Evolutionary conservation across 2,888 invertebrate species (phyloP).

Genomic region (Drosophila dives): DNA sequence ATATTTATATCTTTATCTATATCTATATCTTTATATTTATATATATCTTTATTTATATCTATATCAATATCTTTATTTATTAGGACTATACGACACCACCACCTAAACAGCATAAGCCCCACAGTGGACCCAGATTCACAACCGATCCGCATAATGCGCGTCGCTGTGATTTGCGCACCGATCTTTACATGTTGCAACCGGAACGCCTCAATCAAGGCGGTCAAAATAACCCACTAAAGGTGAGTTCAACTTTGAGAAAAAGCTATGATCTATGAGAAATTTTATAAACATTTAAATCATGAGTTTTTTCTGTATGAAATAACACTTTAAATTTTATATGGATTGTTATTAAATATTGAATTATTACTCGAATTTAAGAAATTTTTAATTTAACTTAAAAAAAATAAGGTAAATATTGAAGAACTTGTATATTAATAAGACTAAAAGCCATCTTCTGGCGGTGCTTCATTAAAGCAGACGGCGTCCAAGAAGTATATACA

Average conservation of each 20-base stretch:
- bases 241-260: slow-evolving; percentile 27
- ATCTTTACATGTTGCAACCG: slow-evolving; percentile 93
- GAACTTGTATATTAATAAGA: too few species aligned
- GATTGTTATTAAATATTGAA: background rate
- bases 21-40: background rate
- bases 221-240: slow-evolving; percentile 92
- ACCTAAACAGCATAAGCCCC: slow-evolving; percentile 82
- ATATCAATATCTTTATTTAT: background rate
- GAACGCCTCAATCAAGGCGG: slow-evolving; percentile 91
- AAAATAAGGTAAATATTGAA: background rate
- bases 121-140: slow-evolving; percentile 84
- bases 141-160: slow-evolving; percentile 88
- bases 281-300: background rate
- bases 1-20: too few species aligned
- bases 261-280: background rate
- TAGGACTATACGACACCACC: slow-evolving; percentile 84
- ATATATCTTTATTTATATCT: background rate
- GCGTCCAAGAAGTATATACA: too few species aligned
- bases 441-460: too few species aligned
- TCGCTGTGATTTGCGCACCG: slow-evolving; percentile 94
- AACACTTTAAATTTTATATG: accelerated
- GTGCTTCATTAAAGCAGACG: too few species aligned
- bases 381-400: background rate
- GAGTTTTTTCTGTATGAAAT: background rate
- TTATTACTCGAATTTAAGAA: background rate